Percentiles rank a stretch among this genome's conserved stretches.
Conservation (phyloP, 2,113 vertebrate species). For the Syrmaticus mikado region DNA sequence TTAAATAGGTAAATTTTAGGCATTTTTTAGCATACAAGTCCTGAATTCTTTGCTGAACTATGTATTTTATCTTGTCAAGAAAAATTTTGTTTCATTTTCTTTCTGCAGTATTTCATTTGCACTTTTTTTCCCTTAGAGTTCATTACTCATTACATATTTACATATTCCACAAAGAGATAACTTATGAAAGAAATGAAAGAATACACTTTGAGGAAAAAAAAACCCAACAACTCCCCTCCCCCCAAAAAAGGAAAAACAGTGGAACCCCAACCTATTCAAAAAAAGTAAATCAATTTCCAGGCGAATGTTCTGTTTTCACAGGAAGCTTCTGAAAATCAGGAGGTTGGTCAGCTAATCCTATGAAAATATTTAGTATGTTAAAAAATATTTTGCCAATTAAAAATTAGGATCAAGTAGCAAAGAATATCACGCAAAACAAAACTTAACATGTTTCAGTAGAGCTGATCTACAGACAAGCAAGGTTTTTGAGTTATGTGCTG, state of each 20-base stretch:
- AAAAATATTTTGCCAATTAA: background rate
- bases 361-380: background rate
- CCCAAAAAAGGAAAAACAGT: background rate
- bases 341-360: background rate
- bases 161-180: background rate
- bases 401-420: background rate
- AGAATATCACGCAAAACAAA: background rate
- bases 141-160: conserved; percentile 5
- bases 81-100: background rate
- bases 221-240: background rate
- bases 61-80: background rate
- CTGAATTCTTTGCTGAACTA: background rate
- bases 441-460: background rate
- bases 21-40: background rate
- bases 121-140: background rate
- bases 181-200: background rate
- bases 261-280: background rate
- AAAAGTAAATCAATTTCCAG: background rate
- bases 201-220: background rate
- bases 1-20: background rate
- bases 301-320: background rate
- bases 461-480: background rate
- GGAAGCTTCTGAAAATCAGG: background rate
- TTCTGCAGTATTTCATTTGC: background rate
- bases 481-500: background rate